Percentiles rank a stretch among this genome's conserved stretches.
Evolutionary conservation across 2,888 invertebrate genomes (phyloP).

Genomic region (Parnassius glacialis): DNA sequence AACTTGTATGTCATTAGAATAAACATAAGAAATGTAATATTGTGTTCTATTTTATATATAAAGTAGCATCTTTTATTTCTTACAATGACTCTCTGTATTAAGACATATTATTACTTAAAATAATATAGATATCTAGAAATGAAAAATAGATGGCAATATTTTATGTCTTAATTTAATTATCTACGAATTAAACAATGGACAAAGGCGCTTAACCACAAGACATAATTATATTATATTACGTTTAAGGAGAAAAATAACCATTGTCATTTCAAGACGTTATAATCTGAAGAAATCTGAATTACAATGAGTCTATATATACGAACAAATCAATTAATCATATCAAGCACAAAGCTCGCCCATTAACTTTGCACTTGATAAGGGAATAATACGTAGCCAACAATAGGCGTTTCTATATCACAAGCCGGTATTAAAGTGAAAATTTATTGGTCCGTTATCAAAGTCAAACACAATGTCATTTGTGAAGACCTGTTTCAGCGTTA

Average conservation of each 20-base stretch:
- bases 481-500: conserved; percentile 30
- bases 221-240: too few species aligned
- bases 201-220: too few species aligned
- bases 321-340: conserved; percentile 77
- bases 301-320: conserved; percentile 70
- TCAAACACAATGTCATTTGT: conserved; percentile 56
- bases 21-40: too few species aligned
- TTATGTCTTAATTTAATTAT: too few species aligned
- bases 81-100: too few species aligned
- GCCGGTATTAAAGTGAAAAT: conserved; percentile 46
- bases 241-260: neutral
- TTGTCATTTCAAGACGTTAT: conserved; percentile 46
- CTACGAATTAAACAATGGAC: too few species aligned
- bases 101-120: too few species aligned
- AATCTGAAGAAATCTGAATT: conserved; percentile 74
- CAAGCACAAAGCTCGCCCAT: conserved; percentile 75
- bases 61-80: too few species aligned
- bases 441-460: conserved; percentile 20
- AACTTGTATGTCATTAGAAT: neutral
- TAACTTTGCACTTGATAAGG: conserved; percentile 79
- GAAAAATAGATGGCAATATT: too few species aligned
- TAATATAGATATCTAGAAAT: too few species aligned
- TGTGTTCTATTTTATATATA: too few species aligned
- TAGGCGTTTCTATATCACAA: conserved; percentile 63
- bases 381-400: conserved; percentile 75